These are phyloP conservation scores for Oikopleura albicans DNA, from an alignment of 23 tunicate genomes.

Conservation along the genomic window DNA sequence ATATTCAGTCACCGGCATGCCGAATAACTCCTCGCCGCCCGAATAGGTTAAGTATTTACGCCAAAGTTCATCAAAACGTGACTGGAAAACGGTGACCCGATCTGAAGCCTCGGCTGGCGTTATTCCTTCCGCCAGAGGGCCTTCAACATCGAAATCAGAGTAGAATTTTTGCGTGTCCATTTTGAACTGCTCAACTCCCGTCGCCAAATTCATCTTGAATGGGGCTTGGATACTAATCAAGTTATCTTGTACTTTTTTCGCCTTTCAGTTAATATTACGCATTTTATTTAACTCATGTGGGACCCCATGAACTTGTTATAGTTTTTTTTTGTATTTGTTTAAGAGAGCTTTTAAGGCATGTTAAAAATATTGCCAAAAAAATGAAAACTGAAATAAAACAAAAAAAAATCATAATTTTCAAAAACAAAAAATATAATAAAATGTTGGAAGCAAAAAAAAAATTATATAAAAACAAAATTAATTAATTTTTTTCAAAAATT, in stretches of 20 bases:
- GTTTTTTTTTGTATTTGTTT: too few relatives aligned
- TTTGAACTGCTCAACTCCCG: constrained; percentile 72
- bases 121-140: constrained; percentile 85
- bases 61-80: constrained; percentile 95
- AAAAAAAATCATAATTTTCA: too few relatives aligned
- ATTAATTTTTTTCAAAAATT: too few relatives aligned
- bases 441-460: too few relatives aligned
- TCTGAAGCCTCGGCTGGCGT: constrained; percentile 86
- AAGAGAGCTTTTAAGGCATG: too few relatives aligned
- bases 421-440: too few relatives aligned
- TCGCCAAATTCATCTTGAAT: constrained; percentile 45
- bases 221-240: constrained; percentile 69
- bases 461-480: too few relatives aligned
- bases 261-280: constrained; percentile 33
- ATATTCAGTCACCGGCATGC: constrained; percentile 77
- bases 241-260: constrained; percentile 48
- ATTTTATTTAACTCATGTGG: background rate
- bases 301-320: background rate
- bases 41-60: constrained; percentile 71
- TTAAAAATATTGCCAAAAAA: too few relatives aligned
- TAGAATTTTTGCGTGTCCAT: constrained; percentile 62
- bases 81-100: constrained; percentile 59
- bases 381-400: too few relatives aligned
- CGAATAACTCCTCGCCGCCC: constrained; percentile 92
- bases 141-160: constrained; percentile 50